Evolutionary conservation across 2,113 vertebrate species (phyloP).

Genomic region (Silurus asotus): DNA sequence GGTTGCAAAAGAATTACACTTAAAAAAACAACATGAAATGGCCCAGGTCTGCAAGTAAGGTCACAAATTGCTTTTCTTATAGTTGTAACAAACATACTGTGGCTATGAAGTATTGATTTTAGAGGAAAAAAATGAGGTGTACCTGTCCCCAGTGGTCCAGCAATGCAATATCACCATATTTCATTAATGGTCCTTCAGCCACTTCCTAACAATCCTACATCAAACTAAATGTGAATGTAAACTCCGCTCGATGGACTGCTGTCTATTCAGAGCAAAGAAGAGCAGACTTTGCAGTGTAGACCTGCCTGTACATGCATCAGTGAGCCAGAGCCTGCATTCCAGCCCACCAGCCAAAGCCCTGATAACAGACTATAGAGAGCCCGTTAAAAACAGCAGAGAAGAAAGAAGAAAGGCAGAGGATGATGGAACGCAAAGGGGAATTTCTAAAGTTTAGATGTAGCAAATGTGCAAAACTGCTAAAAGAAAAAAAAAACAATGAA

Average conservation of each 20-base stretch:
- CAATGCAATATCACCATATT: constrained; percentile 59
- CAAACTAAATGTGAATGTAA: constrained; percentile 20
- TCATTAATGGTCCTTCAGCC: neutral
- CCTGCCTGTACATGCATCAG: constrained; percentile 73
- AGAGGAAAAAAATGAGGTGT: constrained; percentile 36
- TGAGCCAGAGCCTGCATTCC: constrained; percentile 68
- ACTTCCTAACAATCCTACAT: constrained; percentile 13
- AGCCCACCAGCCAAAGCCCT: constrained; percentile 59
- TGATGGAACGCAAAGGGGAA: constrained; percentile 16
- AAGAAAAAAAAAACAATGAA: constrained; percentile 17
- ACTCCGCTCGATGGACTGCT: constrained; percentile 30
- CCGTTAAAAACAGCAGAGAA: constrained; percentile 38
- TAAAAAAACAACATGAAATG: neutral
- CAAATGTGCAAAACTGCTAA: neutral
- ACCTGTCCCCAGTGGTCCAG: constrained; percentile 68
- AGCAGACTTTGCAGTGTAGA: constrained; percentile 53
- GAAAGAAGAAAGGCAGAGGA: neutral
- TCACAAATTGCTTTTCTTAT: neutral
- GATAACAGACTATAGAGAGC: constrained; percentile 55
- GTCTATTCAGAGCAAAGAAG: constrained; percentile 33
- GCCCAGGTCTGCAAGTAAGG: neutral
- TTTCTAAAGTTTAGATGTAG: constrained; percentile 14
- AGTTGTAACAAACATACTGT: neutral
- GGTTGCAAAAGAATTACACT: neutral
- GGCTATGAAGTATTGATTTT: neutral